Evolutionary conservation across 2,113 vertebrate species (phyloP).

Genomic region (Etheostoma cragini): DNA sequence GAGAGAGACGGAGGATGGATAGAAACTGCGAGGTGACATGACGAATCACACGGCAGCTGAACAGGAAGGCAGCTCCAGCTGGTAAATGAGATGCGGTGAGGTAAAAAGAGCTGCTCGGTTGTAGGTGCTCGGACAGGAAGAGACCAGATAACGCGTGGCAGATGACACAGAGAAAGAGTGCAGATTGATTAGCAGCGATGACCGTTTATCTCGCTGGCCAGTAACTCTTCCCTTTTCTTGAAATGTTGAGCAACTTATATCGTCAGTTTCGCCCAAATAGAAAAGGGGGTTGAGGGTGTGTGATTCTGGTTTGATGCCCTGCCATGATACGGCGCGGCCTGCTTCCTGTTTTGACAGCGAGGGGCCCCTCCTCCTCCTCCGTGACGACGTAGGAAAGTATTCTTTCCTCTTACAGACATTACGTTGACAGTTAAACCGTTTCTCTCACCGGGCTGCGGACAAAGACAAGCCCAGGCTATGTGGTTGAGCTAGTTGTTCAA

Average conservation of each 20-base stretch:
- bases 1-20: neutral
- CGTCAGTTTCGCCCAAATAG: constrained; percentile 44
- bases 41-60: constrained; percentile 20
- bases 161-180: neutral
- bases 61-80: constrained; percentile 33
- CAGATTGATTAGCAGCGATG: neutral
- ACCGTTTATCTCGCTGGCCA: constrained; percentile 37
- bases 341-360: constrained; percentile 72
- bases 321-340: constrained; percentile 49
- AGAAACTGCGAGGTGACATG: neutral
- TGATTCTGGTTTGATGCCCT: constrained; percentile 44
- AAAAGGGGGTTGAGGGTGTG: constrained; percentile 36
- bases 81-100: constrained; percentile 18
- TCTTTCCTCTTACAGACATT: constrained; percentile 28
- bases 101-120: neutral
- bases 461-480: constrained; percentile 31
- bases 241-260: constrained; percentile 38
- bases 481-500: constrained; percentile 13
- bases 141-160: neutral
- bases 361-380: constrained; percentile 28
- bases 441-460: constrained; percentile 6
- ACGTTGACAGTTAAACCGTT: constrained; percentile 59
- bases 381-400: constrained; percentile 55
- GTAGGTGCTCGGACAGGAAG: neutral
- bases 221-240: constrained; percentile 1